Evolutionary conservation across 53 echinoderm and acorn worm genomes (phyloP).

Genomic region (Zoroaster sp.): DNA sequence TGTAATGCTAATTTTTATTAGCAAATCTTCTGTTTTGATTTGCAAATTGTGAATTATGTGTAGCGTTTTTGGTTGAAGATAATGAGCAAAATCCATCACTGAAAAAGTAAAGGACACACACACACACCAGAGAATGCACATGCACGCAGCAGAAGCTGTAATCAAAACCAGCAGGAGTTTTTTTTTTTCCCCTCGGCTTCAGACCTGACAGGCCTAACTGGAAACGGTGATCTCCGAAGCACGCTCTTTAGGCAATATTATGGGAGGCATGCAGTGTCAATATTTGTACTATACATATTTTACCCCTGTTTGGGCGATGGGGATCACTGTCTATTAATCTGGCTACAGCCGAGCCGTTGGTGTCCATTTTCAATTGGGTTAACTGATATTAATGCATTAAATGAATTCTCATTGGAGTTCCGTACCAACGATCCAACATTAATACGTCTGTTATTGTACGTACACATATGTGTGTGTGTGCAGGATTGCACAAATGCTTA

Average conservation of each 20-base stretch:
- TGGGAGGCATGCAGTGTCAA: neutral
- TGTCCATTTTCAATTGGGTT: neutral
- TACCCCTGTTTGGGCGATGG: neutral
- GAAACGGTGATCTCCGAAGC: neutral
- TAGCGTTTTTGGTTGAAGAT: too few relatives aligned
- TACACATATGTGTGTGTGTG: too few relatives aligned
- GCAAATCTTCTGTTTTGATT: too few relatives aligned
- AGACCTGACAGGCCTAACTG: neutral
- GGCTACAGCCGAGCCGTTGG: neutral
- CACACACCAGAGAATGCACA: too few relatives aligned
- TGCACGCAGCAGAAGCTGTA: neutral
- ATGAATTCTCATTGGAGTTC: neutral
- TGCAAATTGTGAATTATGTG: too few relatives aligned
- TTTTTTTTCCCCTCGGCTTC: neutral
- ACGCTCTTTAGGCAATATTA: neutral
- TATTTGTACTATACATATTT: conserved; percentile 27
- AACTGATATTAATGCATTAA: neutral
- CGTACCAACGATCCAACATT: neutral
- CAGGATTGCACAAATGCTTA: too few relatives aligned
- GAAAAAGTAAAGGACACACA: too few relatives aligned
- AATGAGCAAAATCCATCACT: too few relatives aligned
- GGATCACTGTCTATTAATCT: neutral
- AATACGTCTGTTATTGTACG: neutral
- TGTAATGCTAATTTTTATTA: too few relatives aligned
- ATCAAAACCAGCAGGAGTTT: neutral